Evolutionary conservation across 2,797 vertebrate genomes (phyloP).

Genomic region (Alectoris magna): DNA sequence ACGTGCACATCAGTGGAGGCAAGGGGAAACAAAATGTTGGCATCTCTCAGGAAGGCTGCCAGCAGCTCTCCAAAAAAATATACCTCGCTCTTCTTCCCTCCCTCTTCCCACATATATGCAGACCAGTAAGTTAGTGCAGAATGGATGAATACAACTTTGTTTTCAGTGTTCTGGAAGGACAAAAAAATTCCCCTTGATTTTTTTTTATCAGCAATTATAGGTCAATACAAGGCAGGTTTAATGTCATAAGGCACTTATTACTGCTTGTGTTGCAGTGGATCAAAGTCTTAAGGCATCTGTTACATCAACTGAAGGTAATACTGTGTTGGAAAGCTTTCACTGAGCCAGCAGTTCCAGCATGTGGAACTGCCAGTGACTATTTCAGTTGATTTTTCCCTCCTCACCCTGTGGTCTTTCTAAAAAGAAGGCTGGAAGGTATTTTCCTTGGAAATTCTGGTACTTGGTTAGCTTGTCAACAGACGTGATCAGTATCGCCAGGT

Average conservation of each 20-base stretch:
- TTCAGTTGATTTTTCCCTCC: conserved; percentile 24
- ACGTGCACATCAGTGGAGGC: conserved; percentile 50
- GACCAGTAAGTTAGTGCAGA: conserved; percentile 73
- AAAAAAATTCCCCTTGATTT: conserved; percentile 14
- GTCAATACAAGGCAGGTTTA: conserved; percentile 47
- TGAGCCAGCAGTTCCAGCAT: conserved; percentile 47
- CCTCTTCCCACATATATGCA: conserved; percentile 14
- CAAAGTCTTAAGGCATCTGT: conserved; percentile 77
- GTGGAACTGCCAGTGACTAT: background rate
- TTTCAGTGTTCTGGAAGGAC: conserved; percentile 17
- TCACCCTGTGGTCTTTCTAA: background rate
- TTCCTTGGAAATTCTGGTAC: conserved; percentile 12
- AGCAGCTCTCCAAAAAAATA: conserved; percentile 87
- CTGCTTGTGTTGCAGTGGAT: conserved; percentile 71
- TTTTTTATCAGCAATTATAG: conserved; percentile 51
- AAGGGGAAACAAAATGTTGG: conserved; percentile 61
- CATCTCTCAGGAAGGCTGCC: conserved; percentile 87
- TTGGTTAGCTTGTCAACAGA: conserved; percentile 10
- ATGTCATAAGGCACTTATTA: conserved; percentile 80
- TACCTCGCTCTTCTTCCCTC: conserved; percentile 43
- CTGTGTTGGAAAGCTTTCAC: conserved; percentile 76
- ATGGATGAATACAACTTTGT: background rate
- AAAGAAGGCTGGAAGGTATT: background rate
- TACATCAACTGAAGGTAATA: conserved; percentile 62
- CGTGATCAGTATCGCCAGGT: background rate